Evolutionary conservation across 2,888 invertebrate species (phyloP), one percentile per base, ranked within the genome.

Genomic region (Lithophane leautieri): DNA sequence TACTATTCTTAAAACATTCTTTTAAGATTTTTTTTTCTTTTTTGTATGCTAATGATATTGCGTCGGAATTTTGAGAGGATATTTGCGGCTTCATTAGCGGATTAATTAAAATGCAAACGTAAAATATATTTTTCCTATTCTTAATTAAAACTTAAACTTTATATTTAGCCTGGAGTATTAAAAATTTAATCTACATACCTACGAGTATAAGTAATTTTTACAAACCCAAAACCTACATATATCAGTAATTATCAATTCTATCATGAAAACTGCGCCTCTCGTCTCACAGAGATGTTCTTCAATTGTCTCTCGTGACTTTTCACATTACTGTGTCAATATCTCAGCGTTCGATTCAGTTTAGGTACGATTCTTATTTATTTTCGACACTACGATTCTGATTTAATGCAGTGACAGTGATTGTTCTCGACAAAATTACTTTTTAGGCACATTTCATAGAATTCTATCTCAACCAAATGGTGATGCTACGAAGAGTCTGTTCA

Each of bases 11-110:
- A 52, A 52, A 70, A 73, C 34, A 66, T 44, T 40, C 47, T 71
- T 69, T 58, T 25, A 71, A 58, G 47, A 56, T 61, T 44, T 70
- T n/a, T 54, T 75, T 62, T 40, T 1, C 12, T 52, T 34, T 76
- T 73, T 69, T 68, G n/a, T 78, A 81, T 69, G 73, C 6, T 68
- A 62, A 83, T 83, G 70, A 42, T 58, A 50, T 72, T 81, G 25
- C 50, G 54, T 28, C 1, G n/a, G 4, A 28, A 63, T 71, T 71
- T 56, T 12, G 12, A 16, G 14, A 40, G n/a, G 14, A 50, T 69
- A 68, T 77, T 85, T 66, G 73, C 54, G 47, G 22, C 1, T 67
- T 44, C 50, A 60, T 73, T 65, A 34, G 11, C 0, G 42, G 60
- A 65, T 61, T 73, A 65, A 61, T 84, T 56, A 34, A 50, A 60